These are phyloP conservation scores for Anolis sagrei DNA, from an alignment of 2,113 vertebrate genomes.

Conservation along the genomic window DNA sequence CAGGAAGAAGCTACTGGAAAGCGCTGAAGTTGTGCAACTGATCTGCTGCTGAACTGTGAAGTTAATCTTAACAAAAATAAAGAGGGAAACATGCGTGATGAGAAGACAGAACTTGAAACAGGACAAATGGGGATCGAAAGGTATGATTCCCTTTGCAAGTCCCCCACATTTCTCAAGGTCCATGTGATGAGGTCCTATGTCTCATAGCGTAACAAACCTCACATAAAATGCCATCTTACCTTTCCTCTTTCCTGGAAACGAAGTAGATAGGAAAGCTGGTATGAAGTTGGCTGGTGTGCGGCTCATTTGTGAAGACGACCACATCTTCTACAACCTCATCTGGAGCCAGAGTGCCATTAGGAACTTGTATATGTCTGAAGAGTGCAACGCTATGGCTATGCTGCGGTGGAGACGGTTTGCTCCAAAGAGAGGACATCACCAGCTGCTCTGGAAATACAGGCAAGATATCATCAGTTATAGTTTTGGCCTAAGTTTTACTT, in stretches of 20 bases:
- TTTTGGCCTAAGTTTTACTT: background rate
- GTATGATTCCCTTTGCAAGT: too few relatives aligned
- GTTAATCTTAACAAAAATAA: too few relatives aligned
- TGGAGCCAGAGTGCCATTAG: conserved; percentile 38
- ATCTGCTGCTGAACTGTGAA: too few relatives aligned
- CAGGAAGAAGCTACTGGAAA: too few relatives aligned
- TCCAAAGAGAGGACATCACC: conserved; percentile 61
- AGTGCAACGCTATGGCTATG: conserved; percentile 71
- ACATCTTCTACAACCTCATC: conserved; percentile 48
- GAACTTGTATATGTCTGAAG: conserved; percentile 69
- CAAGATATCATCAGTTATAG: background rate
- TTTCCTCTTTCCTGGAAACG: conserved; percentile 29
- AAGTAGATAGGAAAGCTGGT: background rate
- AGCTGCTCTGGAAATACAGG: conserved; percentile 71
- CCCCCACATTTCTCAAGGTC: too few relatives aligned
- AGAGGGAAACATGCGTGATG: too few relatives aligned
- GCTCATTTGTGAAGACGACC: conserved; percentile 21
- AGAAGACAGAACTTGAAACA: too few relatives aligned
- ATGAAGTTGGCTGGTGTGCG: background rate
- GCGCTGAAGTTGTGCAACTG: too few relatives aligned
- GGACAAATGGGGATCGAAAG: too few relatives aligned
- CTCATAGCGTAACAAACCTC: too few relatives aligned
- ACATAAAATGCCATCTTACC: conserved; percentile 24
- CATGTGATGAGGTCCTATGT: too few relatives aligned
- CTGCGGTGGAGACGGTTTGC: conserved; percentile 26